Evolutionary conservation across 2,113 vertebrate genomes (phyloP).

Genomic region (Erpornis zantholeuca): DNA sequence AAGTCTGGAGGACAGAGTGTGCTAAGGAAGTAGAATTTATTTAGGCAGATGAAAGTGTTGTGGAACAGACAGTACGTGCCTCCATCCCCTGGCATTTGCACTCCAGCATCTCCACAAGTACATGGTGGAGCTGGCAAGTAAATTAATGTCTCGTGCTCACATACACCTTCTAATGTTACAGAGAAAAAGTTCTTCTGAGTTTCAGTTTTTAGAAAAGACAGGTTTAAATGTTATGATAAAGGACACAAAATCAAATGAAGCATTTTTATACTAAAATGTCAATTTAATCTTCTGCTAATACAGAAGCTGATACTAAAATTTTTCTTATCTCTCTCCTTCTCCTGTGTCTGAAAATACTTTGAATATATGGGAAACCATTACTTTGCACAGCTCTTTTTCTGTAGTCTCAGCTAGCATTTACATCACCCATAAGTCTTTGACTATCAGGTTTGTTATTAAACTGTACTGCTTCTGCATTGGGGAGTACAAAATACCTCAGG

Average conservation of each 20-base stretch:
- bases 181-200: neutral
- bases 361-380: neutral
- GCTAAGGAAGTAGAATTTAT: conserved; percentile 39
- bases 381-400: neutral
- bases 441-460: neutral
- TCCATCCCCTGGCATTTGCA: neutral
- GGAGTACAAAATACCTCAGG: neutral
- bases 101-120: neutral
- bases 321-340: neutral
- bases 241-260: neutral
- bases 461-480: neutral
- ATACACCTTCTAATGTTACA: neutral
- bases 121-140: neutral
- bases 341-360: neutral
- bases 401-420: neutral
- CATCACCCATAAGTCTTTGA: neutral
- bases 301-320: neutral
- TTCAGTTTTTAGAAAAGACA: neutral
- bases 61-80: neutral
- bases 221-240: neutral
- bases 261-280: neutral
- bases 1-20: conserved; percentile 77
- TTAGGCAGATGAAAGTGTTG: neutral
- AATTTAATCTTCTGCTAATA: neutral
- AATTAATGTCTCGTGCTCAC: neutral